Percentiles rank a stretch among this genome's conserved stretches.
These are phyloP conservation scores for Brachycybe producta DNA, from an alignment of 2,888 invertebrate species.

Conservation along the genomic window DNA sequence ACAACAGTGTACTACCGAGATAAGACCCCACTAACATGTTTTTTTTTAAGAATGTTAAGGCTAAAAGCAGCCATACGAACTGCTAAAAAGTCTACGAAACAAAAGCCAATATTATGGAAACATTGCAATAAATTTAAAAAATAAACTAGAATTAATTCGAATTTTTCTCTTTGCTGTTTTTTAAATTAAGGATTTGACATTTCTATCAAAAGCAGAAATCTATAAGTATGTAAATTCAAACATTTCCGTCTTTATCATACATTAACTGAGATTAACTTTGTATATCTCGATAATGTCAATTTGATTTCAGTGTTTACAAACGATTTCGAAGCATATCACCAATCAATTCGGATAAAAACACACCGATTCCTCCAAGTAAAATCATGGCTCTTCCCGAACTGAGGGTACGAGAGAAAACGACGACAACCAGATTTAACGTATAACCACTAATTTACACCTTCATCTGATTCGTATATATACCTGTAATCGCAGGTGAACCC, in stretches of 20 bases:
- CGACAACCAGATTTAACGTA: not conserved
- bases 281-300: no score
- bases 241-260: not conserved
- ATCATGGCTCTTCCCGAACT: constrained; percentile 76
- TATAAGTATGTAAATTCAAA: constrained; percentile 55
- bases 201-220: constrained; percentile 86
- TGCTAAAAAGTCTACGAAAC: no score
- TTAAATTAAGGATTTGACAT: constrained; percentile 64
- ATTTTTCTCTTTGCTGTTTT: not conserved
- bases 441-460: not conserved
- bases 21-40: no score
- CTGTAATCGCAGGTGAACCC: constrained; percentile 47
- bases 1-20: no score
- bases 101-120: no score
- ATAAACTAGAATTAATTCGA: not conserved
- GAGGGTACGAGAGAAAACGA: constrained; percentile 41
- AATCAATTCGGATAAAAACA: constrained; percentile 76
- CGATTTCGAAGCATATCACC: constrained; percentile 80
- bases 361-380: constrained; percentile 69
- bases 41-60: no score
- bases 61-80: no score
- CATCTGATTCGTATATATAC: not conserved
- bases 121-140: not conserved
- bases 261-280: no score
- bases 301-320: constrained; percentile 62